phyloP scores from a whole-genome alignment of 2,797 vertebrate genomes.

The Apodemus agrarius region DNA sequence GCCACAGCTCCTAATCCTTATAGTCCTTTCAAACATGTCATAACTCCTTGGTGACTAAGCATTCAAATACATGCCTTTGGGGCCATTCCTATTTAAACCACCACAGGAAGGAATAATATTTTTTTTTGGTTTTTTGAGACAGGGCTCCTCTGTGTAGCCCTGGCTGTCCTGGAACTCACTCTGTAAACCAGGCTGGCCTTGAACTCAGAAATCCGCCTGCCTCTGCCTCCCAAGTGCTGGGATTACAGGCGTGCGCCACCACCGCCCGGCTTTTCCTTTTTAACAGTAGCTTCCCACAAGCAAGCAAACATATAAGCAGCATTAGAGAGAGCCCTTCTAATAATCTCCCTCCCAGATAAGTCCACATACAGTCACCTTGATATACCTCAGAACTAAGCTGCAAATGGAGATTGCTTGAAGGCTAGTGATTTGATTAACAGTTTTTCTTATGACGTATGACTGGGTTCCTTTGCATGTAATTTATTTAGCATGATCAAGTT shows the following conservation, averaged over 20 bases:
- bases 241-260: no score
- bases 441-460: constrained; percentile 40
- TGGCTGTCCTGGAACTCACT: no score
- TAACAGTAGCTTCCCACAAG: neutral
- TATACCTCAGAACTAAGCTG: constrained; percentile 55
- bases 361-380: neutral
- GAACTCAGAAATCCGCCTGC: no score
- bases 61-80: neutral
- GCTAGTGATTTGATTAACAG: constrained; percentile 68
- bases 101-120: neutral
- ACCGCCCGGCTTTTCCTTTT: no score
- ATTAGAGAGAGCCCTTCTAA: constrained; percentile 49
- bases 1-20: neutral
- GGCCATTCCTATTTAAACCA: neutral
- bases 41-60: neutral
- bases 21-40: neutral
- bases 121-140: no score
- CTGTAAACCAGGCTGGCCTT: no score
- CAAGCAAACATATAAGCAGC: neutral
- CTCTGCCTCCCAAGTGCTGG: no score
- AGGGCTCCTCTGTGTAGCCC: no score
- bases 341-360: neutral
- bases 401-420: constrained; percentile 44
- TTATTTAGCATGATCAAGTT: constrained; percentile 39
- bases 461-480: constrained; percentile 52